Percentiles rank a stretch among this genome's conserved stretches.
Evolutionary conservation across 2,797 vertebrate genomes (phyloP).

Genomic region (Hyperoplus lanceolatus): DNA sequence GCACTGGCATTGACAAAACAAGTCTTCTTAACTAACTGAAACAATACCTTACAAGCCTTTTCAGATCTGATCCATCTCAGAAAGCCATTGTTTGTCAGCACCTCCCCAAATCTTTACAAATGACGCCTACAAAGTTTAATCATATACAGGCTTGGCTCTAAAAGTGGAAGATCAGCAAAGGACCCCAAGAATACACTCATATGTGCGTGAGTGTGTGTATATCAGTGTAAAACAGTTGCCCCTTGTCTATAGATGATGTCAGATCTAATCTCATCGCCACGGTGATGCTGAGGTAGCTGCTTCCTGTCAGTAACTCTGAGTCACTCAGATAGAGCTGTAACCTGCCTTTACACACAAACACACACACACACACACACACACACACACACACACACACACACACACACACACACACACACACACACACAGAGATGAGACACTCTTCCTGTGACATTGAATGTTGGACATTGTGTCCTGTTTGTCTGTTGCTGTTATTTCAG

Average conservation of each 20-base stretch:
- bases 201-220: slow-evolving; percentile 14
- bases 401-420: slow-evolving; percentile 21
- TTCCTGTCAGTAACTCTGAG: slow-evolving; percentile 55
- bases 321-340: slow-evolving; percentile 41
- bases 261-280: slow-evolving; percentile 46
- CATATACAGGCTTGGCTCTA: neutral
- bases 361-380: slow-evolving; percentile 9
- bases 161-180: neutral
- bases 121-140: neutral
- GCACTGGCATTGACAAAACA: neutral
- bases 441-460: slow-evolving; percentile 59
- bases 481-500: slow-evolving; percentile 64
- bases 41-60: neutral
- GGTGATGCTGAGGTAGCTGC: slow-evolving; percentile 22
- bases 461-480: slow-evolving; percentile 60
- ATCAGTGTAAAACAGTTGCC: slow-evolving; percentile 1
- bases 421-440: slow-evolving; percentile 40
- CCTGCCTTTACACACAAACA: slow-evolving; percentile 18
- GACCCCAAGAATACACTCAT: neutral
- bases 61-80: no score
- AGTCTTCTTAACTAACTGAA: neutral
- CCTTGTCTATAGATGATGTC: slow-evolving; percentile 48
- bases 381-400: neutral
- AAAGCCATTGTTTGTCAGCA: neutral
- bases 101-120: neutral